phyloP scores from a whole-genome alignment of 2,888 invertebrate species.

The Stenurella melanura region DNA sequence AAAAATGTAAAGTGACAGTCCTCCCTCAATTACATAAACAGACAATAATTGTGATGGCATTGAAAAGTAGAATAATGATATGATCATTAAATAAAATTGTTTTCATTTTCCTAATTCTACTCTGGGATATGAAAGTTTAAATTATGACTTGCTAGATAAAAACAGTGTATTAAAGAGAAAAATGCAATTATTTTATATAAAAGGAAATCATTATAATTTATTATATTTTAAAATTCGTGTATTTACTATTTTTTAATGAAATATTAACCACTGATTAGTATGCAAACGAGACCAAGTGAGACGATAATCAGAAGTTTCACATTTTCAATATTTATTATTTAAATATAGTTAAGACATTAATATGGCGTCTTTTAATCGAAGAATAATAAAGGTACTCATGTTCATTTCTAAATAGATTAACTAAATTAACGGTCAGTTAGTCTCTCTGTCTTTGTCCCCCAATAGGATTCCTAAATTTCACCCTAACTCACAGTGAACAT shows the following conservation, averaged over 20 bases:
- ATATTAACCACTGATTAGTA: background rate
- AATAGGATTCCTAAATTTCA: too few species aligned
- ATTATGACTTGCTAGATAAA: background rate
- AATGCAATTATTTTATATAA: background rate
- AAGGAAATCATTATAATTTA: background rate
- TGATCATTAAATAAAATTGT: background rate
- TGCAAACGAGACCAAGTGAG: background rate
- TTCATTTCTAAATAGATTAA: too few species aligned
- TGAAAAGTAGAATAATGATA: too few species aligned
- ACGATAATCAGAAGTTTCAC: background rate
- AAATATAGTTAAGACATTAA: too few species aligned
- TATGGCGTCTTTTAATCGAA: too few species aligned
- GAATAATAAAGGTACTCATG: too few species aligned
- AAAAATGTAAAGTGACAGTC: slow-evolving; percentile 63
- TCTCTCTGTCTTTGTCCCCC: too few species aligned
- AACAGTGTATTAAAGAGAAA: slow-evolving; percentile 5
- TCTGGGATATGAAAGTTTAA: slow-evolving; percentile 8
- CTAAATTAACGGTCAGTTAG: too few species aligned
- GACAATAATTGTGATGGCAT: slow-evolving; percentile 7
- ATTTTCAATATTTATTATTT: too few species aligned
- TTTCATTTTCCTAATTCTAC: background rate
- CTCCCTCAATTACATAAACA: background rate
- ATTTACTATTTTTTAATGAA: slow-evolving; percentile 1
- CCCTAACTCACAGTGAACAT: too few species aligned
- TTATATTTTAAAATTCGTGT: slow-evolving; percentile 4